Conservation (phyloP, 2,888 invertebrate genomes). For the Drosophila nr. perissopoda region DNA sequence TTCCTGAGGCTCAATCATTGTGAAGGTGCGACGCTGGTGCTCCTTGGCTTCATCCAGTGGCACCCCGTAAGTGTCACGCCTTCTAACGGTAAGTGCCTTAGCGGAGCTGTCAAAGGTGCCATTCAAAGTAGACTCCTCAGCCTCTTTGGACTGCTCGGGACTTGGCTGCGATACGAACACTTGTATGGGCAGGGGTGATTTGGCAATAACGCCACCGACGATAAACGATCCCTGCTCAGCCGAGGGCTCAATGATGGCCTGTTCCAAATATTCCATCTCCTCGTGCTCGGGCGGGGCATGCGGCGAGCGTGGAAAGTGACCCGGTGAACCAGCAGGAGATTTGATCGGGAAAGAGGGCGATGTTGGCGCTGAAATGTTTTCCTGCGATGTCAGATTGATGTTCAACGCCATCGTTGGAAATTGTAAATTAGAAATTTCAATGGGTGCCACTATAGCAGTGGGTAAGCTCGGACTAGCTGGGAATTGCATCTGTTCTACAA, state of each 20-base stretch:
- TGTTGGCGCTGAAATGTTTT: slow-evolving; percentile 36
- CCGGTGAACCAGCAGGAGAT: slow-evolving; percentile 27
- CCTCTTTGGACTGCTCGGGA: slow-evolving; percentile 30
- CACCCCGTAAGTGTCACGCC: slow-evolving; percentile 34
- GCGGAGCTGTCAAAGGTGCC: slow-evolving; percentile 42
- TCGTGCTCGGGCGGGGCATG: slow-evolving; percentile 48
- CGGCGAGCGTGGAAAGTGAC: slow-evolving; percentile 75
- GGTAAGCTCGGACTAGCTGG: not conserved
- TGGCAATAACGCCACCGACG: slow-evolving; percentile 41
- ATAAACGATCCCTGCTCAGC: slow-evolving; percentile 25
- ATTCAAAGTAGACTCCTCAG: slow-evolving; percentile 34
- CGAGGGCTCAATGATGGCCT: slow-evolving; percentile 55
- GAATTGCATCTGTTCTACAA: not conserved
- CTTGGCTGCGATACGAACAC: slow-evolving; percentile 49
- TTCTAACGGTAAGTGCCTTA: not conserved
- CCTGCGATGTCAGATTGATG: slow-evolving; percentile 15
- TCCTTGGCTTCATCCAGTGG: slow-evolving; percentile 1
- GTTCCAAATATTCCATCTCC: slow-evolving; percentile 67
- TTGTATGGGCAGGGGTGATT: slow-evolving; percentile 34
- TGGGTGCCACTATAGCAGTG: slow-evolving; percentile 22
- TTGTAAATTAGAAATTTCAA: not conserved
- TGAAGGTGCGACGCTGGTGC: slow-evolving; percentile 39
- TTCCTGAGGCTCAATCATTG: not conserved
- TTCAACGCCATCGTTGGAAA: slow-evolving; percentile 39
- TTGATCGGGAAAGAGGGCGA: slow-evolving; percentile 75